phyloP scores from a whole-genome alignment of 2,797 vertebrate genomes.

The Melopsittacus undulatus region DNA sequence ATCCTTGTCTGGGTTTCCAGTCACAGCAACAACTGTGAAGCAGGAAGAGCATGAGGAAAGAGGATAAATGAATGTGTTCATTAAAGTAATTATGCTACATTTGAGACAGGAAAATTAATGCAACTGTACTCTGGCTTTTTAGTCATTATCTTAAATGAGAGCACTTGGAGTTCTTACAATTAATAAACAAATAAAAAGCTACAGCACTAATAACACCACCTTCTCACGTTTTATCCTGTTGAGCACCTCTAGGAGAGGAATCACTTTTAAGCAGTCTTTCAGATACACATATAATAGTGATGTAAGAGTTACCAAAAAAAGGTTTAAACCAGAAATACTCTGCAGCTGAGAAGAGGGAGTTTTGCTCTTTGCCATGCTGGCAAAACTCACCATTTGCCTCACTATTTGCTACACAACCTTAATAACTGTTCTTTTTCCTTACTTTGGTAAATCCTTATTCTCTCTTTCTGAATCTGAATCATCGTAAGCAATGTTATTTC shows the following conservation, averaged over 20 bases:
- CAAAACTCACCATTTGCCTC: not conserved
- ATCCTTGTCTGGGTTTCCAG: not conserved
- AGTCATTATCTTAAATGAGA: slow-evolving; percentile 20
- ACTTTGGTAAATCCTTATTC: not conserved
- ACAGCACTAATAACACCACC: not conserved
- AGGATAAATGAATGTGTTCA: slow-evolving; percentile 2
- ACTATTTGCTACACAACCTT: not conserved
- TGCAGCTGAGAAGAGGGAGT: not conserved
- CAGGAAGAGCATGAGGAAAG: not conserved
- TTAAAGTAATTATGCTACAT: slow-evolving; percentile 21
- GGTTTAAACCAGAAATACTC: not conserved
- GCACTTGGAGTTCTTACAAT: not conserved
- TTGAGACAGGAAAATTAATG: slow-evolving; percentile 6
- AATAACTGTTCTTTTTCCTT: not conserved
- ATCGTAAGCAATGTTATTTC: not conserved
- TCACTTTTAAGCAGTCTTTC: not conserved
- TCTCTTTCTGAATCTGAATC: not conserved
- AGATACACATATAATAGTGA: not conserved
- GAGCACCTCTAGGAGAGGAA: not conserved
- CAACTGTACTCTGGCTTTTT: not conserved
- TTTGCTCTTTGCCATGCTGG: not conserved
- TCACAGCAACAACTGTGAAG: not conserved
- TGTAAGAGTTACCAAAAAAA: not conserved
- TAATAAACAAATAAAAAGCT: slow-evolving; percentile 40
- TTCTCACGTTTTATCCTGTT: not conserved